Percentiles rank a stretch among this genome's conserved stretches.
phyloP scores from a whole-genome alignment of 2,888 invertebrate genomes.

The Pristionchus arcanus region DNA sequence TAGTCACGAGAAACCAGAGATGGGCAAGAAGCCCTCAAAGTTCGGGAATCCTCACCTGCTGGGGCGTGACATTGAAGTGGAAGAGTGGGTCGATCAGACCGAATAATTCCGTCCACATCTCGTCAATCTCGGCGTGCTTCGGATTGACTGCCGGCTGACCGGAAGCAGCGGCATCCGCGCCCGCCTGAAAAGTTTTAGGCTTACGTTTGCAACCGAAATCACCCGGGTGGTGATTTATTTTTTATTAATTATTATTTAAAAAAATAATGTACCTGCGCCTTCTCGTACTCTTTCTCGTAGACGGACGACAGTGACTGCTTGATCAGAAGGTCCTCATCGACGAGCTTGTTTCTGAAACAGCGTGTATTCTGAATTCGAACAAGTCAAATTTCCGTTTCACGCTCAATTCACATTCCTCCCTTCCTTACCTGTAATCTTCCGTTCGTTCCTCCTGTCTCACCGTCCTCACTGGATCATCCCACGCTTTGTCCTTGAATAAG shows the following conservation, averaged over 20 bases:
- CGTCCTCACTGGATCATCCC: conserved; percentile 54
- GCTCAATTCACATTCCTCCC: neutral
- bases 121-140: conserved; percentile 48
- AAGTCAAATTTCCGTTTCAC: too few species aligned
- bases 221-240: neutral
- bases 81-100: conserved; percentile 53
- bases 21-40: too few species aligned
- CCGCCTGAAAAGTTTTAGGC: neutral
- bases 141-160: conserved; percentile 1
- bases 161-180: neutral
- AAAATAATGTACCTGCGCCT: conserved; percentile 48
- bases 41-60: conserved; percentile 1
- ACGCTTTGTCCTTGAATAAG: conserved; percentile 45
- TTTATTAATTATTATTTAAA: neutral
- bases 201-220: neutral
- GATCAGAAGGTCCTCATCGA: conserved; percentile 54
- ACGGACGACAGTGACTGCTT: conserved; percentile 53
- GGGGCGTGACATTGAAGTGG: conserved; percentile 53
- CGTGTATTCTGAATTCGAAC: too few species aligned
- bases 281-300: conserved; percentile 57
- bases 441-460: conserved; percentile 49
- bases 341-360: conserved; percentile 24
- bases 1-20: too few species aligned
- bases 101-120: conserved; percentile 8
- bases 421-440: conserved; percentile 47